Conservation (phyloP, 2,888 invertebrate species). For the Drosophila pseudotalamancana region DNA sequence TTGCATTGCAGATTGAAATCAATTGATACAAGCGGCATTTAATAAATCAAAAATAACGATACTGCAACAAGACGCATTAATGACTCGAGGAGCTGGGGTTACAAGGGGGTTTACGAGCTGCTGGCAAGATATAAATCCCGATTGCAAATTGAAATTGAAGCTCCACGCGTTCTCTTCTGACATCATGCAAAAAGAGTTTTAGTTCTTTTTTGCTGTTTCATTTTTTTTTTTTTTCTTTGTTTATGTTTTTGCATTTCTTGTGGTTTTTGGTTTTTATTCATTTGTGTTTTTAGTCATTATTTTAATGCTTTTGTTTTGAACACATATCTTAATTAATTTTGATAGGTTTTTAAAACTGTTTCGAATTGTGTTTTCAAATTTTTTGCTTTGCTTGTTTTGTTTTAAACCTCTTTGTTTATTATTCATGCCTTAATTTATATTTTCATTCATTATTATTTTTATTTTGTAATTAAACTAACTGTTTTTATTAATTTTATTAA, state of each 20-base stretch:
- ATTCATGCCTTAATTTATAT: background rate
- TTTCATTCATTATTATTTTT: background rate
- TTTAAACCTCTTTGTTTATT: no score
- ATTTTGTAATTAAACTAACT: no score
- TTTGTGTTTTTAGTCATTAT: background rate
- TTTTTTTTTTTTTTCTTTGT: no score
- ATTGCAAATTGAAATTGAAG: slow-evolving; percentile 37
- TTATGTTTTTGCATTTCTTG: background rate
- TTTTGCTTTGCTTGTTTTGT: background rate
- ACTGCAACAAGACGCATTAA: slow-evolving; percentile 46
- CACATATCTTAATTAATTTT: background rate
- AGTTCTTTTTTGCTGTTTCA: background rate
- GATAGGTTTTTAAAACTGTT: background rate
- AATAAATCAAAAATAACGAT: slow-evolving; percentile 67
- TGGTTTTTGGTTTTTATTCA: slow-evolving; percentile 1
- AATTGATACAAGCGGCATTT: slow-evolving; percentile 72
- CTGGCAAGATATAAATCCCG: slow-evolving; percentile 40
- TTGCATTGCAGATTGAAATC: slow-evolving; percentile 76
- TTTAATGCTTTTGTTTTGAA: slow-evolving; percentile 26
- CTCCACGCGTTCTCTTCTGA: slow-evolving; percentile 49
- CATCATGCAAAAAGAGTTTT: slow-evolving; percentile 60
- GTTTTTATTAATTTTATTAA: background rate
- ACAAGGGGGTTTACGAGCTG: background rate
- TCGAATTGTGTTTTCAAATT: background rate
- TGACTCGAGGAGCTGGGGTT: slow-evolving; percentile 2